A percentile compares a stretch with the other conserved stretches of the same genome.
Conservation (phyloP, 2,888 invertebrate species). For the Pinctada fucata region DNA sequence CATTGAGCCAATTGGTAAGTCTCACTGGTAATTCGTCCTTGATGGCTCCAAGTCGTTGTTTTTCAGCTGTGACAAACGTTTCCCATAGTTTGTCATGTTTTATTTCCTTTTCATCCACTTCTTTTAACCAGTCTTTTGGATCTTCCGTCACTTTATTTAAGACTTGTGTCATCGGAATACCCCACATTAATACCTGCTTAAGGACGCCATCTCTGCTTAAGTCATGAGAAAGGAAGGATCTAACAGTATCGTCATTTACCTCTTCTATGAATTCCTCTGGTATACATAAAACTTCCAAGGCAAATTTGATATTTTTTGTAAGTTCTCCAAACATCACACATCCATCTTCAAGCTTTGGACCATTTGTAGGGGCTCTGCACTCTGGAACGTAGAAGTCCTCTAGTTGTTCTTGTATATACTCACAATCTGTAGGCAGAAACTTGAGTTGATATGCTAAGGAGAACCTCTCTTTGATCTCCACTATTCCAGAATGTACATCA, state of each 20-base stretch:
- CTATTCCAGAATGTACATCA: background rate
- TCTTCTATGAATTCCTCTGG: background rate
- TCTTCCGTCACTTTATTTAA: background rate
- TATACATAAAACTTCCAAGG: background rate
- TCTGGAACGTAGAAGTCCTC: background rate
- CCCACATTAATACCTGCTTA: background rate
- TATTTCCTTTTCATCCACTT: background rate
- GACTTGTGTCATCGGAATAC: background rate
- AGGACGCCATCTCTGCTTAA: background rate
- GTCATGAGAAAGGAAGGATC: background rate
- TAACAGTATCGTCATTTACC: background rate
- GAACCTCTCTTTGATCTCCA: background rate
- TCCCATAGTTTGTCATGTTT: background rate
- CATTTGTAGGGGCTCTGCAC: background rate
- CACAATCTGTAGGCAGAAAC: background rate
- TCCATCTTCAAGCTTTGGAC: background rate
- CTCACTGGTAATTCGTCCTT: no score
- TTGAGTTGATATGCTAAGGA: background rate
- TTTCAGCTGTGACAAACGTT: background rate
- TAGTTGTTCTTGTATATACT: background rate
- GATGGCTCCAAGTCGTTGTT: background rate
- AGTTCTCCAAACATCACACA: background rate
- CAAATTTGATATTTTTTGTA: background rate
- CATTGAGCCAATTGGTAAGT: no score
- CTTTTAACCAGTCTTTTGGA: background rate